Percentiles rank a stretch among this genome's conserved stretches.
Evolutionary conservation across 2,113 vertebrate species (phyloP).

Genomic region (Mustelus asterias): DNA sequence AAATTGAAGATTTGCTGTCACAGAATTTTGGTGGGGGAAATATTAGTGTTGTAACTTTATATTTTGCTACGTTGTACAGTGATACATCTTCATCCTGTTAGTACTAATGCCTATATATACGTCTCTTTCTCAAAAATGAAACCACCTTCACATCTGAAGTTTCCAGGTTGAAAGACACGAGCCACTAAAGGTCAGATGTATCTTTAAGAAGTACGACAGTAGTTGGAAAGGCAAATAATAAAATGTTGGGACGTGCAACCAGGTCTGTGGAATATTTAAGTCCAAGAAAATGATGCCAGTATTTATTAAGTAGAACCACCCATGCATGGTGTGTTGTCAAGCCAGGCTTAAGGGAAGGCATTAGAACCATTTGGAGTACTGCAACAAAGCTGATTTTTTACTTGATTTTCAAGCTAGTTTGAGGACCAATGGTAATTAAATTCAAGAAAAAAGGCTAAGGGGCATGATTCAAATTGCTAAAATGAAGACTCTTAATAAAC

Average conservation of each 20-base stretch:
- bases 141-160: neutral
- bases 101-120: too few species aligned
- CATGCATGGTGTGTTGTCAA: neutral
- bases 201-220: neutral
- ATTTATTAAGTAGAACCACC: neutral
- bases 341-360: neutral
- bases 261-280: neutral
- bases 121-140: neutral
- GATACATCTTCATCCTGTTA: too few species aligned
- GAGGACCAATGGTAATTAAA: neutral
- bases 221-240: constrained; percentile 7
- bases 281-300: neutral
- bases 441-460: neutral
- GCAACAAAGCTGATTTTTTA: neutral
- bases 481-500: neutral
- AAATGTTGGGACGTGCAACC: neutral
- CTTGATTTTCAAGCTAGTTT: neutral
- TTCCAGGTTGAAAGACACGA: neutral
- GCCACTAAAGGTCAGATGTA: neutral
- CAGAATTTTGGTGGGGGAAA: neutral
- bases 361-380: neutral
- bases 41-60: neutral
- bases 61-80: neutral
- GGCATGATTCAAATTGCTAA: neutral
- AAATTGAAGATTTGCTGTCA: neutral